Conservation (phyloP, 1,140 invertebrate genomes). For the Elysia chlorotica region DNA sequence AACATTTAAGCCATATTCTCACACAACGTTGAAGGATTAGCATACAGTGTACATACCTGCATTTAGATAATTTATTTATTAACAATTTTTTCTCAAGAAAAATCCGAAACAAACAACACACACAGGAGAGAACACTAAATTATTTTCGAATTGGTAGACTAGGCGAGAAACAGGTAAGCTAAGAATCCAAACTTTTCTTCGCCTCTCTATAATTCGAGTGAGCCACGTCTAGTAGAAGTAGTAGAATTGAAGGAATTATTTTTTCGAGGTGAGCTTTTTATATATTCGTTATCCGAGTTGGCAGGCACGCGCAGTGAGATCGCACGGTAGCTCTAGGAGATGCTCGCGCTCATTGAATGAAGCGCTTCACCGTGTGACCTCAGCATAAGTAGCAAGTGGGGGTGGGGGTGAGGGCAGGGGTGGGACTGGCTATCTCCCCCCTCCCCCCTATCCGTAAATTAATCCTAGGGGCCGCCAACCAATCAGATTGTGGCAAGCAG, state of each 20-base stretch:
- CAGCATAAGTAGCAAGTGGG: conserved; percentile 37
- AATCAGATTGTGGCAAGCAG: conserved; percentile 28
- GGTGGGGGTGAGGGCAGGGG: conserved; percentile 22
- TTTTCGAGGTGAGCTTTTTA: no score
- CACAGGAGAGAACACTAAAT: conserved; percentile 21
- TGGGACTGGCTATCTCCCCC: no score
- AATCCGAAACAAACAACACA: conserved; percentile 23
- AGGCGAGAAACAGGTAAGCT: background rate
- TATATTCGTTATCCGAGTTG: conserved; percentile 5
- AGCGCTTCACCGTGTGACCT: conserved; percentile 28
- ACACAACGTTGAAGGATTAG: conserved; percentile 11
- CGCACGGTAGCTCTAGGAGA: conserved; percentile 17
- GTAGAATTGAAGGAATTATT: no score
- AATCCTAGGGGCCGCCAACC: conserved; percentile 29
- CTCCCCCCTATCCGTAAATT: conserved; percentile 36
- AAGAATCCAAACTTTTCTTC: conserved; percentile 14
- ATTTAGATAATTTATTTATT: conserved; percentile 25
- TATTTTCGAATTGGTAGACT: conserved; percentile 7
- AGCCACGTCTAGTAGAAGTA: no score
- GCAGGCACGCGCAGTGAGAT: conserved; percentile 16
- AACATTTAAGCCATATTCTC: conserved; percentile 27
- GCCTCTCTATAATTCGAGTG: no score
- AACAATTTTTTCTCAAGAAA: conserved; percentile 5
- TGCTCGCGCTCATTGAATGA: conserved; percentile 30
- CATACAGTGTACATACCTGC: conserved; percentile 35